Percentiles rank a stretch among this genome's conserved stretches.
Evolutionary conservation across 2,113 vertebrate species (phyloP).

Genomic region (Antechinus stuartii): DNA sequence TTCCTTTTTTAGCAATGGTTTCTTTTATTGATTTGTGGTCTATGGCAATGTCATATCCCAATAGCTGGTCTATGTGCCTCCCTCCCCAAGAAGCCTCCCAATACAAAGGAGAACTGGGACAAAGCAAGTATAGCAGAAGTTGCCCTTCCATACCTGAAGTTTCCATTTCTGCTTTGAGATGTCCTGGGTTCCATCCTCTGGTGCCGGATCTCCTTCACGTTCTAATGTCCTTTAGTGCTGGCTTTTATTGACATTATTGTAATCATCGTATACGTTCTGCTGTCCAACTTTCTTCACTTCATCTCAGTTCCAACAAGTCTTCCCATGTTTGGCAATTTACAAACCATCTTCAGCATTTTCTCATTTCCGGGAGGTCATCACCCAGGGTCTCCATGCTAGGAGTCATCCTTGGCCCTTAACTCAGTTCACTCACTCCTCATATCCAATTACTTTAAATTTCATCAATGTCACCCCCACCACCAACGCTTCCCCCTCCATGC

Average conservation of each 20-base stretch:
- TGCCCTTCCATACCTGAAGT: neutral
- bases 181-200: neutral
- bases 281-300: neutral
- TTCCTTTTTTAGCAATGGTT: neutral
- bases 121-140: fast-evolving
- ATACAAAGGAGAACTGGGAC: neutral
- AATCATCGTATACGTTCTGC: neutral
- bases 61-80: neutral
- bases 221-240: neutral
- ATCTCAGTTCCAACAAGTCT: neutral
- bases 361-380: neutral
- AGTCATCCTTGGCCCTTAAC: neutral
- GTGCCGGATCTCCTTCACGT: neutral
- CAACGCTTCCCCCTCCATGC: neutral
- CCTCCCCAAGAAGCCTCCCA: no score
- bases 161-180: neutral
- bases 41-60: neutral
- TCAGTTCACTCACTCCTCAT: neutral
- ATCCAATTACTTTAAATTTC: neutral
- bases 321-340: neutral
- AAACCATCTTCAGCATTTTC: neutral
- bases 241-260: neutral
- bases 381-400: neutral
- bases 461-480: neutral
- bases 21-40: neutral